These are phyloP conservation scores for Apeira syringaria DNA, from an alignment of 2,888 invertebrate genomes.

Conservation along the genomic window DNA sequence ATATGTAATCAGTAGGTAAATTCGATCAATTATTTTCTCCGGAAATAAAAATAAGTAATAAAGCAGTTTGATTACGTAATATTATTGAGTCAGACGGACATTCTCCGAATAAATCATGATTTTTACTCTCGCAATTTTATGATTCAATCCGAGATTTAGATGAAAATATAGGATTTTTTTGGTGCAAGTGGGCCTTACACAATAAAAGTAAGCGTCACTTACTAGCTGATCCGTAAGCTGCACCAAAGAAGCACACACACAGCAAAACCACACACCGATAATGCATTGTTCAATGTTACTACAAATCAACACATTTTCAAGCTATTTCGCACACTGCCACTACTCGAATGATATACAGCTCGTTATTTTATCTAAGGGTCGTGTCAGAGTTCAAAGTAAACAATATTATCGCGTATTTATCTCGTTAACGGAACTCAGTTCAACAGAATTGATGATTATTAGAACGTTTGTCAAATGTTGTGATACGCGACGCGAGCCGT, in stretches of 20 bases:
- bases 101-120: too few species aligned
- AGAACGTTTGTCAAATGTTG: conserved; percentile 30
- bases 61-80: too few species aligned
- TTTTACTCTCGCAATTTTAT: too few species aligned
- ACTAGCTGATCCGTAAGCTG: conserved; percentile 65
- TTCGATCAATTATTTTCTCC: too few species aligned
- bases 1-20: too few species aligned
- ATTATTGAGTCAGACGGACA: too few species aligned
- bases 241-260: conserved; percentile 62
- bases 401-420: conserved; percentile 68
- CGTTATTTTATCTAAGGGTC: conserved; percentile 52
- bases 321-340: conserved; percentile 43
- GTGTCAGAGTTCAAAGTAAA: conserved; percentile 67
- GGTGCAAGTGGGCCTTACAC: too few species aligned
- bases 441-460: conserved; percentile 17
- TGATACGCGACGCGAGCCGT: conserved; percentile 25
- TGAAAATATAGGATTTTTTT: too few species aligned
- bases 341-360: conserved; percentile 54
- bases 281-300: conserved; percentile 58
- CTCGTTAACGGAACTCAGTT: conserved; percentile 45
- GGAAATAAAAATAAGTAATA: too few species aligned
- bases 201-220: too few species aligned
- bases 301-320: conserved; percentile 42
- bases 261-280: conserved; percentile 62
- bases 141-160: too few species aligned